Evolutionary conservation across 2,113 vertebrate species (phyloP), one percentile per base, ranked within the genome.

Genomic region (Prietella phreatophila): DNA sequence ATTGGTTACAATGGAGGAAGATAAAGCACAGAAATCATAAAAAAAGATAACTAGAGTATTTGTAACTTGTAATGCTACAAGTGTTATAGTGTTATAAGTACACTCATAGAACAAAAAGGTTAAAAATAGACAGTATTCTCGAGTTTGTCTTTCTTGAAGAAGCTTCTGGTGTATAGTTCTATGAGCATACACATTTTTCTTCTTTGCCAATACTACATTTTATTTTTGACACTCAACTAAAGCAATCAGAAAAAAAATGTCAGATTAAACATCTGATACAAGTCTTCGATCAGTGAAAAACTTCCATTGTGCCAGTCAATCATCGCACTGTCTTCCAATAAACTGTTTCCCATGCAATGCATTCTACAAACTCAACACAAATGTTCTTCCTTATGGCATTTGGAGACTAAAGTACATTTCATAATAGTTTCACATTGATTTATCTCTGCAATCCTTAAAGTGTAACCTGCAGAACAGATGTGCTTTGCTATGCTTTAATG

Each of bases 321-420:
- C 30, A 75, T 22, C 0, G 5, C 20, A 25, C 47, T 55, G 65
- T 85, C 65, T 36, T 85, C n/a, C 65, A 69, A 22, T 71, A 71
- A 84, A 69, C 63, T 84, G 47, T 53, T 81, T 81, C 79, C n/a
- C 79, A 81, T 84, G 67, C 83, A 69, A 55, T 33, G 63, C 63
- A 22, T 53, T 84, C n/a, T 33, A 85, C 50, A 84, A 84, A 69
- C 63, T 50, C 83, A 71, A 69, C 83, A 84, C 83, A 69, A 84
- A 36, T 56, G 50, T 56, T 33, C 83, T 36, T 85, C 63, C 25
- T 85, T 85, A 67, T 73, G 33, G 30, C 73, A 30, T 56, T 85
- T 85, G n/a, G 53, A 39, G 15, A 85, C 50, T 58, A 56, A 36
- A 58, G 55, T 56, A 73, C 50, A 55, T 85, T 84, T 85, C 67